Base-by-base conservation (phyloP, 2,888 invertebrate genomes). In the Ornithoptera priamus region DNA sequence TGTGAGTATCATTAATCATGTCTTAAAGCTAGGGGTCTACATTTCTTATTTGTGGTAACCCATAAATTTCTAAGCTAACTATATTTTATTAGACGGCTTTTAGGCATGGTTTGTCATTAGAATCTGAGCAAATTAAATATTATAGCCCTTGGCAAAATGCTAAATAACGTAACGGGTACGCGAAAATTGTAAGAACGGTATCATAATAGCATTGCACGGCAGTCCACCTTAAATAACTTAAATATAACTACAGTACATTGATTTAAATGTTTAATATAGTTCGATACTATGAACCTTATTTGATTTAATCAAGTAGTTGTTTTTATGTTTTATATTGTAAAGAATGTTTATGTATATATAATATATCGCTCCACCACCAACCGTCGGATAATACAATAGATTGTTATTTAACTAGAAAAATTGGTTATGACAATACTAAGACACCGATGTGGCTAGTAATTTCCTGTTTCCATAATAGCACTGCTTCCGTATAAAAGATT, bases 41-140 rank as follows among this genome's bases (percentile, higher is more conserved):
- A 30, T 24, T 24, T 57, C 63, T 67, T 60, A 70, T 63, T 58
- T 70, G 63, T 63, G 6, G 46, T 53, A 70, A 67, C 63, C 63
- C 63, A 12, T 70, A 60, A 64, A 53, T 67, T 70, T 66, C 59
- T 39, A 70, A 63, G 53, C 59, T 67, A 70, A 22, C 22, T 22
- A 22, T 22, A 22, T 22, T 70, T 67, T 60, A 62, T 63, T 50
- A 58, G 67, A 12, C 56, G 67, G 60, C 67, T 67, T 70, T 70
- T 53, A 56, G 56, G 64, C 60, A 42, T 67, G 22, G 67, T 67
- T 70, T 63, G 63, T 63, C 67, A 70, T 67, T 70, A 70, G 67
- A 67, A 70, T 70, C 67, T 56, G 70, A 70, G 67, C 70, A 70
- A 70, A 70, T 67, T 67, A 64, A 70, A 70, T 70, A 42, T 70